Base-by-base conservation (phyloP, 2,888 invertebrate genomes). In the Hemithea aestivaria region DNA sequence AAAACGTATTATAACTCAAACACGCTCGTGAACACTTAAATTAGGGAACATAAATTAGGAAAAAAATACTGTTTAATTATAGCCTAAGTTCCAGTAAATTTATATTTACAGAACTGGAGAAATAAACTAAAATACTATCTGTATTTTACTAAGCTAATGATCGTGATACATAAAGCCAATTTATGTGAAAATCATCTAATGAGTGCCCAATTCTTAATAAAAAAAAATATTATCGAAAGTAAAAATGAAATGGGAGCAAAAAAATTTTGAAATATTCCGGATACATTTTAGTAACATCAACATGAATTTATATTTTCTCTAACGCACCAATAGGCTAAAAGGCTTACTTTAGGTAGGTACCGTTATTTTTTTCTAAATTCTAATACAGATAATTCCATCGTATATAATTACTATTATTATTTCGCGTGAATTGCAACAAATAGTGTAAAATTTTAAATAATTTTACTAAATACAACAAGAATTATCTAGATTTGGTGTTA, bases 1-100 rank as follows among this genome's bases (percentile, higher is more conserved):
- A n/a, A 50, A 85, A 85, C 80, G 71, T 80, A 66, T 77, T 72
- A n/a, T n/a, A 79, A 79, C 68, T 73, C 76, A 81, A 75, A 81
- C 72, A 76, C 75, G 80, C 71, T 77, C 78, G 62, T 66, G 71
- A 77, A 80, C 76, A 75, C 82, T 83, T 83, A 85, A 56, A 78
- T 72, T 69, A 16, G 16, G 48, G 81, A 75, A 70, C 68, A 87
- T 87, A 87, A 87, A 84, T 87, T 85, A 85, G 67, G 71, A 71
- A 73, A 80, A 73, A 80, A 87, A 85, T 85, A 85, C 85, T 85
- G 85, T 67, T 85, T 79, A 71, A 77, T 73, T 60, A 68, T 76
- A 84, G 70, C 73, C 79, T 82, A 82, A 58, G 45, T 61, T 73
- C 63, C 81, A 74, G 74, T 69, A 56, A 51, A 48, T 63, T 61